These are phyloP conservation scores for Drosophila melanosoma DNA, from an alignment of 2,888 invertebrate genomes.

Conservation along the genomic window DNA sequence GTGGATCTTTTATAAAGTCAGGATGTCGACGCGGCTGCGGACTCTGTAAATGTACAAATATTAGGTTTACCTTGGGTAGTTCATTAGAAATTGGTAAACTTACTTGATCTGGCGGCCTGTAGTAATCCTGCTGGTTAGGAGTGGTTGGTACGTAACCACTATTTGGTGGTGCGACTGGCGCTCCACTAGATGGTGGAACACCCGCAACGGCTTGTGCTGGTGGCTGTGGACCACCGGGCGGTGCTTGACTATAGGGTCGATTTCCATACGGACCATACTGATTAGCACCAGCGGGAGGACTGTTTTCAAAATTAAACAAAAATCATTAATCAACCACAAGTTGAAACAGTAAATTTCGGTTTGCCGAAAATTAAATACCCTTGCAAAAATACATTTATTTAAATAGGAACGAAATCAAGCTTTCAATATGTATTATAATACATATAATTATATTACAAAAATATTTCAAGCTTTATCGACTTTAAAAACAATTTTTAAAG, in stretches of 20 bases:
- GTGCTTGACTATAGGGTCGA: conserved; percentile 84
- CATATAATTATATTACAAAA: too few relatives aligned
- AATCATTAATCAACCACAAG: too few relatives aligned
- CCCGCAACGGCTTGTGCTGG: conserved; percentile 84
- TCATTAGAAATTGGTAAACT: conserved; percentile 4
- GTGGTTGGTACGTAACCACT: conserved; percentile 85
- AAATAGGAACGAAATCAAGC: too few relatives aligned
- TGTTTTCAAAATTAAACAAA: conserved; percentile 31
- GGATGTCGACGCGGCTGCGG: conserved; percentile 92
- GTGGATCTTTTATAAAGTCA: conserved; percentile 92
- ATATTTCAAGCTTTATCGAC: not conserved
- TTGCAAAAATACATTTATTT: not conserved
- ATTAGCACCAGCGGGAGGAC: conserved; percentile 85
- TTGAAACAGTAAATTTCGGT: not conserved
- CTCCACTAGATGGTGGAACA: conserved; percentile 82
- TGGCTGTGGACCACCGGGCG: conserved; percentile 86
- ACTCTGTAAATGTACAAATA: conserved; percentile 85
- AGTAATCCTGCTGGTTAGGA: conserved; percentile 87
- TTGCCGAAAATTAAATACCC: not conserved
- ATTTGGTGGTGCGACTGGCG: conserved; percentile 85
- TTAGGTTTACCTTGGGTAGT: not conserved
- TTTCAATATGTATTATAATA: too few relatives aligned
- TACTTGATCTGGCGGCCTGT: conserved; percentile 86
- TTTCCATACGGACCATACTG: conserved; percentile 84
- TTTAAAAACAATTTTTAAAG: not conserved